A percentile compares a stretch with the other conserved stretches of the same genome.
These are phyloP conservation scores for Oryctolagus cuniculus DNA, from an alignment of 2,113 vertebrate genomes.

Conservation along the genomic window mOryCun1.1 NC_091443.1:7173001-7173500, in stretches of 20 bases:
- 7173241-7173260: not conserved
- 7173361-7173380: not conserved
- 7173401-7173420: not conserved
- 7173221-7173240: too few species aligned
- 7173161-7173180: too few species aligned
- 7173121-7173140: not conserved
- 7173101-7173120: not conserved
- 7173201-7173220: too few species aligned
- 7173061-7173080: not conserved
- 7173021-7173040: not conserved
- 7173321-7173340: too few species aligned
- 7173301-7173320: too few species aligned
- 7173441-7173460: not conserved
- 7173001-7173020: not conserved
- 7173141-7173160: not conserved
- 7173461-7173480: not conserved
- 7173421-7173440: not conserved
- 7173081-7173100: not conserved
- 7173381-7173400: not conserved
- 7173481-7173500: not conserved
- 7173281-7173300: too few species aligned
- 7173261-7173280: not conserved
- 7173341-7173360: too few species aligned
- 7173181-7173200: not conserved
- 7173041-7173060: not conserved